Conservation (phyloP, 2,797 vertebrate genomes). For the Pseudotriccus pelzelni region DNA sequence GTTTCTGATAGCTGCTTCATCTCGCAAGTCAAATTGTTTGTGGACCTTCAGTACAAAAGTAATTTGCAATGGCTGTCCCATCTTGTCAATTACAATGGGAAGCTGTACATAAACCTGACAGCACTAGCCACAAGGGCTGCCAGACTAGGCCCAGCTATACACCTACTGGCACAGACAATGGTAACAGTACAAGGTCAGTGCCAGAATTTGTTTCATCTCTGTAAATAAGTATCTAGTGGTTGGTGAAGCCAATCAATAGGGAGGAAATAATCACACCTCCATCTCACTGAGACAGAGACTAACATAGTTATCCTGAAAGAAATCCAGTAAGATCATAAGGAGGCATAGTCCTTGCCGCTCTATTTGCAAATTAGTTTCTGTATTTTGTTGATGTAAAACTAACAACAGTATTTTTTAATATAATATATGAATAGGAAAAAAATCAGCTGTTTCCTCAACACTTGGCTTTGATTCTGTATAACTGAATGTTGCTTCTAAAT, state of each 20-base stretch:
- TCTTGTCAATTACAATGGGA: not conserved
- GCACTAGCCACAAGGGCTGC: not conserved
- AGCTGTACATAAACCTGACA: not conserved
- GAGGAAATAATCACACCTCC: not conserved
- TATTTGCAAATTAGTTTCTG: not conserved
- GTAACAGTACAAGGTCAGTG: not conserved
- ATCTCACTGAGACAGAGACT: not conserved
- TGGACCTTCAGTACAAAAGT: not conserved
- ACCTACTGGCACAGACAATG: accelerated
- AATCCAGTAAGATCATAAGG: not conserved
- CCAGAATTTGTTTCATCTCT: not conserved
- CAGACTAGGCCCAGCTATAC: not conserved
- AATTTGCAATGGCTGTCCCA: accelerated
- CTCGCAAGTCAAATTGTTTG: not conserved
- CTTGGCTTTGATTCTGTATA: not conserved
- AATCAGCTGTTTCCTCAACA: not conserved
- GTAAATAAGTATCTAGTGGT: not conserved
- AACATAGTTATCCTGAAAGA: not conserved
- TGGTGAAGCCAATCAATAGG: not conserved
- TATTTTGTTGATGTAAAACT: not conserved
- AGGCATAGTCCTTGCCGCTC: not conserved
- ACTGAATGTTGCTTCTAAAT: not conserved
- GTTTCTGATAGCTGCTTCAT: not conserved
- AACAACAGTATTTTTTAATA: not conserved
- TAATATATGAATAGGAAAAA: not conserved